Percentiles rank a stretch among this genome's conserved stretches.
Conservation (phyloP, 2,797 vertebrate genomes). For the Schizopygopsis malacanthus region DNA sequence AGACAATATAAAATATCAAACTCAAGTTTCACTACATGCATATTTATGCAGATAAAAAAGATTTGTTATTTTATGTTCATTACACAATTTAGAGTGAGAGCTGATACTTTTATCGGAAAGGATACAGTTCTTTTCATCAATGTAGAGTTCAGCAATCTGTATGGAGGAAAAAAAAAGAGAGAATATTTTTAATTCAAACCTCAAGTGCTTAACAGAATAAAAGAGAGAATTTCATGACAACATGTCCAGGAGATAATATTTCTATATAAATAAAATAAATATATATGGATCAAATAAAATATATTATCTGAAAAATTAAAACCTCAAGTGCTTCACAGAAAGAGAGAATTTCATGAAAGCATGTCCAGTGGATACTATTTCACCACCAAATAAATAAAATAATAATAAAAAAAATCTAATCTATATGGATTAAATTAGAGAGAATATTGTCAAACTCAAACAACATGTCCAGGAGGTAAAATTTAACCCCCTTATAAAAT, state of each 20-base stretch:
- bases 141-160: conserved; percentile 85
- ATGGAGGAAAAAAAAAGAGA: conserved; percentile 62
- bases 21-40: neutral
- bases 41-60: neutral
- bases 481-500: neutral
- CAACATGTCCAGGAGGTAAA: neutral
- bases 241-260: too few relatives aligned
- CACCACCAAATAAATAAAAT: too few relatives aligned
- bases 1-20: neutral
- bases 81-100: neutral
- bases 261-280: neutral
- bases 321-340: too few relatives aligned
- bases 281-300: too few relatives aligned
- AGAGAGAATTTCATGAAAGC: neutral
- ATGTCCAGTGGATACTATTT: neutral
- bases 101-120: conserved; percentile 65
- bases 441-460: neutral
- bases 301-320: neutral
- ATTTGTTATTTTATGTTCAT: neutral
- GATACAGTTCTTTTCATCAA: conserved; percentile 85
- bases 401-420: too few relatives aligned
- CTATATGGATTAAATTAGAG: neutral
- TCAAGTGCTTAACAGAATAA: neutral
- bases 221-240: too few relatives aligned
- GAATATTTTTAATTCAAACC: conserved; percentile 22